Evolutionary conservation across 2,797 vertebrate species (phyloP), one percentile per base, ranked within the genome.

Genomic region (Poeciliopsis turneri): DNA sequence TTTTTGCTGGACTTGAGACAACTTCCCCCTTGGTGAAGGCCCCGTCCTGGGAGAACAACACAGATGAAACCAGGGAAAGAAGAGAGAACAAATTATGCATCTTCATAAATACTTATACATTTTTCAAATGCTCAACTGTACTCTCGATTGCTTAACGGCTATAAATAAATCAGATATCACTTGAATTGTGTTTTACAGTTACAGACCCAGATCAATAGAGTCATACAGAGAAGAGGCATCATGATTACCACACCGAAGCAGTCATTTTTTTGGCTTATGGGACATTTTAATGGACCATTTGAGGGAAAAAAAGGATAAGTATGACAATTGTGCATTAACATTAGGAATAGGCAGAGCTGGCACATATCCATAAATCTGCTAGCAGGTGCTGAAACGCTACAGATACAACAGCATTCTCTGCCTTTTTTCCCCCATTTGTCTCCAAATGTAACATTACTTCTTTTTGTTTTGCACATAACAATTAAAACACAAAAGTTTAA

Each of bases 41-140:
- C 45, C 98, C 98, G 18, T 96, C 96, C 98, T 99, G 91, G 72
- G 46, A 88, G 25, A 84, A 20, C 2, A 6, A 81, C 39, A 69
- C 3, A 39, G 16, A 39, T 1, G 16, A 0, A 64, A 2, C 33
- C 0, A 61, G 55, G 47, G 0, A 81, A 12, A 61, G 25, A 16
- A 30, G 15, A 15, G 89, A 79, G 61, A 3, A 74, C 3, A 47
- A 16, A 11, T 82, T 49, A 81, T 68, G 4, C 49, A 71, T 13
- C 45, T 80, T 73, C 39, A 81, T 59, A 11, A 76, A 72, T 45
- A 12, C 39, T 79, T 9, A 84, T 39, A 69, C 30, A 81, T 74
- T 75, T 36, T 72, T 46, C 30, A 81, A 36, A 30, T 45, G 8
- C 10, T n/a, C 5, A 25, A 8, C 47, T 71, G 13, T 71, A n/a